Evolutionary conservation across 2,113 vertebrate species (phyloP), one percentile per base, ranked within the genome.

Genomic region (Seriola quinqueradiata): DNA sequence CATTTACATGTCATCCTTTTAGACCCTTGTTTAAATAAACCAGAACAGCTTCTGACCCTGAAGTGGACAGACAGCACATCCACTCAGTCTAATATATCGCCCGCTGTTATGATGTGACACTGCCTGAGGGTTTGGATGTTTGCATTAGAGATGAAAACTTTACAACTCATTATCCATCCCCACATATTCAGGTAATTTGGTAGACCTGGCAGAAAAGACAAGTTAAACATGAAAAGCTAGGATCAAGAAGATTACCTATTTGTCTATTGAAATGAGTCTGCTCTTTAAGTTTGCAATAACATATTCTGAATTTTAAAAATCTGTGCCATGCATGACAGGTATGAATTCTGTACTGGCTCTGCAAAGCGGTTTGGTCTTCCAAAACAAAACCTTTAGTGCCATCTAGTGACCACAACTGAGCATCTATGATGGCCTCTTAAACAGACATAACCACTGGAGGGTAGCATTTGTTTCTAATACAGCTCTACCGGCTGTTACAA

Each of bases 321-420:
- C 7, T 42, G 16, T 23, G 44, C 13, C 4, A 57, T 48, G 38
- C 38, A 74, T 64, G 13, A 16, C 21, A 46, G 60, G 25, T 48
- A 17, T 13, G 5, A 75, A 14, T 8, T 17, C 1, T 44, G 36
- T 28, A 25, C 70, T 77, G 21, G 40, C 25, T 58, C 23, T 5
- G 9, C 36, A 13, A 2, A 2, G 42, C 0, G 5, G 10, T 32
- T 72, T 60, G 11, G 25, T 40, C 23, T 77, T 4, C n/a, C 9
- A 79, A 73, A 81, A 77, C 11, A n/a, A 76, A 80, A 46, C 23
- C 50, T 77, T 23, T 82, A 38, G 54, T 32, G 81, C 83, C 92
- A 92, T 87, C 92, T 90, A 88, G 84, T 78, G 92, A 21, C 60
- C 8, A 1, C 17, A 48, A 2, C 5, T 46, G 5, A 3, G 64